These are phyloP conservation scores for Olivierus martensii DNA, from an alignment of 1,140 invertebrate species.

Conservation along the genomic window DNA sequence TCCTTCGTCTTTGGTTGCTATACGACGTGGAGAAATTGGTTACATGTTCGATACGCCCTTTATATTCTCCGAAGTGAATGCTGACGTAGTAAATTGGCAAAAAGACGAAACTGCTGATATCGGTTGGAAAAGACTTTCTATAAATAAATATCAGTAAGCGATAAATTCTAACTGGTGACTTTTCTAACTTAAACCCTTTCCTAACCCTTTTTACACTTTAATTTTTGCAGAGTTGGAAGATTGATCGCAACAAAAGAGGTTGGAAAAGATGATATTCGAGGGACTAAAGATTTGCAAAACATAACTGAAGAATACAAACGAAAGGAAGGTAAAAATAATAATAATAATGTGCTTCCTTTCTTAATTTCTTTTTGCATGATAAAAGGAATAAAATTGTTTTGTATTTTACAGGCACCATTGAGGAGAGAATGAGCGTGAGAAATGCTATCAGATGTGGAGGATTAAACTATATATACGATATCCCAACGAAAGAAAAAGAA, in stretches of 20 bases:
- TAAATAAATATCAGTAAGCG: conserved; percentile 24
- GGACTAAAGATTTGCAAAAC: conserved; percentile 43
- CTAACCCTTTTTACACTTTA: no score
- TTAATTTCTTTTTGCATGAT: no score
- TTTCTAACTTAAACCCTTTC: no score
- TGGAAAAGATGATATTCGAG: conserved; percentile 47
- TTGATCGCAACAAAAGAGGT: conserved; percentile 78
- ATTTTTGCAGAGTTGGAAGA: conserved; percentile 53
- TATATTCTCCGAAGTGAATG: conserved; percentile 61
- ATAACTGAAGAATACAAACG: conserved; percentile 80
- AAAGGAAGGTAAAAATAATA: conserved; percentile 52
- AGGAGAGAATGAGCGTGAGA: conserved; percentile 66
- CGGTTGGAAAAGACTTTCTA: conserved; percentile 22
- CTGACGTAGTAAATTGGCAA: conserved; percentile 47
- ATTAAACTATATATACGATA: conserved; percentile 20
- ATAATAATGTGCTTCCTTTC: no score
- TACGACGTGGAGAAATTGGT: conserved; percentile 49
- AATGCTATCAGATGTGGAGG: conserved; percentile 49
- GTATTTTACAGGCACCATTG: conserved; percentile 28
- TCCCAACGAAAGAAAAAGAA: conserved; percentile 48
- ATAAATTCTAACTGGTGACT: background rate
- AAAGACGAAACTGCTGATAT: conserved; percentile 15
- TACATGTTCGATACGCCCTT: conserved; percentile 57
- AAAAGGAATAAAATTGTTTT: background rate
- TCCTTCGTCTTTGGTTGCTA: conserved; percentile 47